phyloP scores from a whole-genome alignment of 92 coral and sea anemone genomes.

The Parazoanthus atlanticus region DNA sequence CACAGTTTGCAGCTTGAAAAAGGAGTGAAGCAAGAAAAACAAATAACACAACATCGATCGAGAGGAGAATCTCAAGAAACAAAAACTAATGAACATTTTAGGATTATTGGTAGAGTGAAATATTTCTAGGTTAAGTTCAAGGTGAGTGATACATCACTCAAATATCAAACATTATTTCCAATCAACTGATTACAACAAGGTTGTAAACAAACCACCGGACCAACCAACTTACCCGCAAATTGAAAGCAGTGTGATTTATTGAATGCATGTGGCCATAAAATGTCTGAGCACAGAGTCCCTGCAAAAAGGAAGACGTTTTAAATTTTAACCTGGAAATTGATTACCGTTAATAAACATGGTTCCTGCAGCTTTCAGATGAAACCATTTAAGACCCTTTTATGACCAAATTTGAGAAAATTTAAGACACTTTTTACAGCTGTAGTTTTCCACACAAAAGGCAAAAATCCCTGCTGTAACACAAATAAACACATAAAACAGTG shows the following conservation, averaged over 20 bases:
- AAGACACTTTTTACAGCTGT: too few species aligned
- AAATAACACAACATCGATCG: background rate
- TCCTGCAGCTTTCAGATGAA: too few species aligned
- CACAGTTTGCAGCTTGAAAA: too few species aligned
- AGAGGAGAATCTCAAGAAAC: too few species aligned
- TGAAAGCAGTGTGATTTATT: constrained; percentile 88
- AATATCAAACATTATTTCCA: background rate
- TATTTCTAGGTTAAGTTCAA: background rate
- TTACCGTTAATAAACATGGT: background rate
- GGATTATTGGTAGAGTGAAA: too few species aligned
- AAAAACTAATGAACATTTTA: too few species aligned
- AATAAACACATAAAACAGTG: too few species aligned
- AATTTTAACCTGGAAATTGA: background rate
- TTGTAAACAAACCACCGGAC: background rate
- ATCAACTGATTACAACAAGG: background rate
- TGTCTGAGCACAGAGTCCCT: constrained; percentile 99
- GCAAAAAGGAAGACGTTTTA: background rate
- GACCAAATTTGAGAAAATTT: too few species aligned
- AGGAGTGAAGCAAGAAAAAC: too few species aligned
- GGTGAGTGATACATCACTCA: background rate
- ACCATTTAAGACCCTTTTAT: too few species aligned
- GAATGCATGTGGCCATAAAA: constrained; percentile 99
- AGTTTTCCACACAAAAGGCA: too few species aligned
- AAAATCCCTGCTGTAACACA: too few species aligned
- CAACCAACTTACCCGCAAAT: constrained; percentile 73